Base-by-base conservation (phyloP, 2,797 vertebrate species). In the Babyrousa celebensis region DNA sequence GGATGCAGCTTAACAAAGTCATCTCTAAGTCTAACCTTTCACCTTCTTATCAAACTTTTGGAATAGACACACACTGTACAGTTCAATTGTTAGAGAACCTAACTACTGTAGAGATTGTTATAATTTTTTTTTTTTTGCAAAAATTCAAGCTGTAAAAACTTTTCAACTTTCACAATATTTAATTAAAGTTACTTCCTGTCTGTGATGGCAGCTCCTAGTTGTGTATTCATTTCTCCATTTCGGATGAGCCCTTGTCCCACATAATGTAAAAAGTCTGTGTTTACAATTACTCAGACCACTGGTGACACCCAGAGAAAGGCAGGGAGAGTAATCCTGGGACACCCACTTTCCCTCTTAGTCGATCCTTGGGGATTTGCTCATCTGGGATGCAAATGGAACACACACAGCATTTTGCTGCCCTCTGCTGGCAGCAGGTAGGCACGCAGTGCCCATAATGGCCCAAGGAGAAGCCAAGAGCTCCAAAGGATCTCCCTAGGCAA, bases 161-260 rank as follows among this genome's bases (percentile, higher is more conserved):
- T 99, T 99, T 99, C 99, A 99, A 99, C 99, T 99, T 99, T 99
- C 99, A 99, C 99, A 99, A 99, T 99, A 99, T 99, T 99, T 99
- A 99, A 99, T 99, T 99, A 99, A 99, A 99, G 99, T 99, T 99
- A 99, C 99, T 99, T 99, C 99, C 99, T 99, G 99, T 99, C 99
- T 99, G 99, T 99, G 99, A 99, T 98, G 98, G 98, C 98, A 98
- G 98, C 94, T 98, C 97, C 96, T 98, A 84, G 97, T 98, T 83
- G 98, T 94, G 98, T 98, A 86, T 98, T 99, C 98, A 98, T 99
- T 99, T 98, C 98, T 98, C 98, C 98, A 65, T 85, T 96, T 98
- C 95, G 96, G 95, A 96, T 89, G 94, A 79, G 71, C 87, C 63
- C 12, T 48, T 92, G 83, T 71, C 72, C 90, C 94, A 52, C 14